Evolutionary conservation across 2,888 invertebrate genomes (phyloP).

Genomic region (Chymomyza amoena): DNA sequence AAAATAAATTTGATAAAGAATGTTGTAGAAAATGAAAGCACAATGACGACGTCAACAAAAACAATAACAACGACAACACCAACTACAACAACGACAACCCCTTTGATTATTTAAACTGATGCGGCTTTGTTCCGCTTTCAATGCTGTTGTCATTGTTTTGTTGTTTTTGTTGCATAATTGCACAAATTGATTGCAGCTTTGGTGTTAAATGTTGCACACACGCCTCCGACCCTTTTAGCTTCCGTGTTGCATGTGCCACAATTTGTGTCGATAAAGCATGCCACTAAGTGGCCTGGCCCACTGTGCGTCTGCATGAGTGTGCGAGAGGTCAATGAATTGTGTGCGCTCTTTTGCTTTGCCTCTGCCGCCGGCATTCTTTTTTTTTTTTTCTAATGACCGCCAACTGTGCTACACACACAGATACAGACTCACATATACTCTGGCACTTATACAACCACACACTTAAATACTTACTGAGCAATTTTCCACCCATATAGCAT

Average conservation of each 20-base stretch:
- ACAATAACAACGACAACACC: background rate
- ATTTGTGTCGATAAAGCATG: background rate
- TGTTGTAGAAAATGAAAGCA: background rate
- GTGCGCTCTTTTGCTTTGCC: constrained; percentile 16
- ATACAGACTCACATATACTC: background rate
- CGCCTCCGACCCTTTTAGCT: constrained; percentile 47
- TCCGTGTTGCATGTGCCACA: constrained; percentile 27
- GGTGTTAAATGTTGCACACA: constrained; percentile 12
- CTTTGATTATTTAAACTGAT: background rate
- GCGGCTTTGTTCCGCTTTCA: background rate
- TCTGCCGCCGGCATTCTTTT: background rate
- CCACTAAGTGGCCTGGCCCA: background rate
- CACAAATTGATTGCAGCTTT: constrained; percentile 62
- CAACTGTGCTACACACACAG: constrained; percentile 56
- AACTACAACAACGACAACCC: background rate
- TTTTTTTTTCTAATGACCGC: constrained; percentile 59
- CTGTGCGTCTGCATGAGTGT: constrained; percentile 6
- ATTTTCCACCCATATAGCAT: constrained; percentile 43
- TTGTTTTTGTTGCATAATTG: constrained; percentile 60
- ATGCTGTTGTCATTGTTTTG: background rate
- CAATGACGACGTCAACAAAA: background rate
- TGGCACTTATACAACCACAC: background rate
- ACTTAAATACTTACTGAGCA: constrained; percentile 32
- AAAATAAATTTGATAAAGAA: background rate
- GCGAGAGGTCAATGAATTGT: constrained; percentile 62